phyloP scores from a whole-genome alignment of 2,888 invertebrate species.

The Cynaeus angustus region DNA sequence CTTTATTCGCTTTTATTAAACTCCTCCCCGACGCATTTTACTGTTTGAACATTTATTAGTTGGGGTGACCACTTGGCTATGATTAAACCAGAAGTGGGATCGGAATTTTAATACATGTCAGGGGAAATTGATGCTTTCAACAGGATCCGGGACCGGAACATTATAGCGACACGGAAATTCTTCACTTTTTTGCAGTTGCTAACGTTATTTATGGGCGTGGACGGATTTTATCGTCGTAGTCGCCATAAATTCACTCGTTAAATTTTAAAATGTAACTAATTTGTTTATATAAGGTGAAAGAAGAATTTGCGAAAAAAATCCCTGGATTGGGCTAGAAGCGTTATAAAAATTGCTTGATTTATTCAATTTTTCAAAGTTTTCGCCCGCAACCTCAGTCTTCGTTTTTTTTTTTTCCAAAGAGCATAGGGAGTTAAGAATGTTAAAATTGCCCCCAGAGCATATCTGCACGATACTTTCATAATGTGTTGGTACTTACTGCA shows the following conservation, averaged over 20 bases:
- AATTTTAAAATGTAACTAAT: slow-evolving; percentile 13
- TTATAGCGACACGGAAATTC: slow-evolving; percentile 27
- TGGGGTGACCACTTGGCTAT: slow-evolving; percentile 69
- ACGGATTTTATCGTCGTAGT: slow-evolving; percentile 11
- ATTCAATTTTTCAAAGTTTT: no score
- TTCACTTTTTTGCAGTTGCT: slow-evolving; percentile 9
- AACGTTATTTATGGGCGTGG: slow-evolving; percentile 31
- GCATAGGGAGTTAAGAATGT: no score
- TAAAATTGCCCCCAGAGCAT: no score
- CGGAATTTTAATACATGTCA: slow-evolving; percentile 70
- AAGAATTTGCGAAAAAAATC: no score
- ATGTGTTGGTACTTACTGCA: no score
- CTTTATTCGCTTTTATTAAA: slow-evolving; percentile 60
- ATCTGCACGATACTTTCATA: no score
- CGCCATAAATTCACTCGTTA: slow-evolving; percentile 5
- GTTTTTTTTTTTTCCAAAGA: no score
- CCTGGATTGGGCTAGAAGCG: no score
- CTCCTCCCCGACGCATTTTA: slow-evolving; percentile 64
- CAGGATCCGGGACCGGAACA: slow-evolving; percentile 35
- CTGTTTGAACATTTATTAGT: slow-evolving; percentile 70
- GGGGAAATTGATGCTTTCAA: slow-evolving; percentile 65
- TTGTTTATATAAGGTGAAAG: slow-evolving; percentile 6
- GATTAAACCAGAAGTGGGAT: slow-evolving; percentile 66
- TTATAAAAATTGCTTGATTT: no score
- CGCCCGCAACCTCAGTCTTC: no score